Evolutionary conservation across 2,888 invertebrate species (phyloP).

Genomic region (Spodoptera exigua): DNA sequence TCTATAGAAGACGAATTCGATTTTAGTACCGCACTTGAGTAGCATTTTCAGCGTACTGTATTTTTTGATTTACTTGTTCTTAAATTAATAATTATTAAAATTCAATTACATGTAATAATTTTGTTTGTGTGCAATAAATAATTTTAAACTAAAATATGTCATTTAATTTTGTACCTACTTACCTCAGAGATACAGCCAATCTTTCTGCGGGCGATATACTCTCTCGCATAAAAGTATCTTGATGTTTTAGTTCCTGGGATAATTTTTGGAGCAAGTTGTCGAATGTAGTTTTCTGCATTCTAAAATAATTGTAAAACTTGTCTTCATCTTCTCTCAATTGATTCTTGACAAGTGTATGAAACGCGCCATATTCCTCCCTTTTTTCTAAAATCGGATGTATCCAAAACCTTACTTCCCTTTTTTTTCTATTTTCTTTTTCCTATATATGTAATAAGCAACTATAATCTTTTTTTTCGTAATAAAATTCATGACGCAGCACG

Average conservation of each 20-base stretch:
- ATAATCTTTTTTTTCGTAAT: constrained; percentile 40
- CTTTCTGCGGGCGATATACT: constrained; percentile 50
- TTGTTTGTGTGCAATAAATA: constrained; percentile 50
- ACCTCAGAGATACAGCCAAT: constrained; percentile 52
- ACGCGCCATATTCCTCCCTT: constrained; percentile 44
- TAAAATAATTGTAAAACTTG: constrained; percentile 47
- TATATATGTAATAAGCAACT: constrained; percentile 30
- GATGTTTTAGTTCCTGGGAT: constrained; percentile 48
- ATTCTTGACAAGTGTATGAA: constrained; percentile 48
- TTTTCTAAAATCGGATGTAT: constrained; percentile 54
- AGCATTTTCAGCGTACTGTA: constrained; percentile 50
- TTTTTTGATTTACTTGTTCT: constrained; percentile 49
- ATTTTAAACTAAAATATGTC: constrained; percentile 52
- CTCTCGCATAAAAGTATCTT: constrained; percentile 51
- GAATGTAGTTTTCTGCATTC: constrained; percentile 47
- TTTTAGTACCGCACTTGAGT: constrained; percentile 53
- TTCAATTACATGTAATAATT: constrained; percentile 47
- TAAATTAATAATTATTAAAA: constrained; percentile 48
- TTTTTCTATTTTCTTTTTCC: constrained; percentile 21
- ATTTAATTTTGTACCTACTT: constrained; percentile 48
- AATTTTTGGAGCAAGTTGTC: constrained; percentile 45
- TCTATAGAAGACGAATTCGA: constrained; percentile 54
- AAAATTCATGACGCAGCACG: constrained; percentile 39
- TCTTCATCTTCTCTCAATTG: constrained; percentile 45
- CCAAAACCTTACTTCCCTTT: constrained; percentile 40